Evolutionary conservation across 2,113 vertebrate species (phyloP).

Genomic region (Osmerus eperlanus): DNA sequence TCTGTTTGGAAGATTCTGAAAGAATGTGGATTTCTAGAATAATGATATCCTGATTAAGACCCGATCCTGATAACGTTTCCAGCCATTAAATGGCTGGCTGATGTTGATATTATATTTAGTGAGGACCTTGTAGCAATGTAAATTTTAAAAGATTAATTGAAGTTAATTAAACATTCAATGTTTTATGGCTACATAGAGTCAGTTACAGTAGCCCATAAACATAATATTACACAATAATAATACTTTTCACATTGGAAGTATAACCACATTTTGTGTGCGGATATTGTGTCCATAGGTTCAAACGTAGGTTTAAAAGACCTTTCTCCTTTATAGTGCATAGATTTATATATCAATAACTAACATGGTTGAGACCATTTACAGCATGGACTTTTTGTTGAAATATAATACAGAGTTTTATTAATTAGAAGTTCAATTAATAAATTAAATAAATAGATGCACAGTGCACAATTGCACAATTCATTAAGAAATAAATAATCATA

Average conservation of each 20-base stretch:
- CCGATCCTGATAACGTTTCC: no score
- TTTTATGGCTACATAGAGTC: no score
- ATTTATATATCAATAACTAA: not conserved
- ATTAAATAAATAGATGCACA: constrained; percentile 24
- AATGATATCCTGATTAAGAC: no score
- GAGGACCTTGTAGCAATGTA: no score
- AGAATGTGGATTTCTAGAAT: no score
- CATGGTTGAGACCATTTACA: constrained; percentile 35
- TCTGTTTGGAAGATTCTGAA: no score
- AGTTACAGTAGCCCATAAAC: no score
- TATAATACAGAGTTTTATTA: constrained; percentile 47
- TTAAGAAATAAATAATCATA: not conserved
- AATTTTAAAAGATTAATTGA: no score
- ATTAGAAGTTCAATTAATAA: constrained; percentile 46
- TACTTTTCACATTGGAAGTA: not conserved
- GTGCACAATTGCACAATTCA: not conserved
- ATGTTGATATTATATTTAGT: no score
- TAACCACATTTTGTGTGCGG: not conserved
- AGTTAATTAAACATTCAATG: no score
- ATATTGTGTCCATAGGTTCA: constrained; percentile 16
- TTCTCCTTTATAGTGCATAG: constrained; percentile 10
- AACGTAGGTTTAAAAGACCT: not conserved
- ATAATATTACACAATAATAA: no score
- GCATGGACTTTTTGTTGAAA: constrained; percentile 39
- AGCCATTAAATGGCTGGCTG: no score